These are phyloP conservation scores for Octopus sinensis DNA, from an alignment of 1,140 invertebrate species.

Conservation along the genomic window DNA sequence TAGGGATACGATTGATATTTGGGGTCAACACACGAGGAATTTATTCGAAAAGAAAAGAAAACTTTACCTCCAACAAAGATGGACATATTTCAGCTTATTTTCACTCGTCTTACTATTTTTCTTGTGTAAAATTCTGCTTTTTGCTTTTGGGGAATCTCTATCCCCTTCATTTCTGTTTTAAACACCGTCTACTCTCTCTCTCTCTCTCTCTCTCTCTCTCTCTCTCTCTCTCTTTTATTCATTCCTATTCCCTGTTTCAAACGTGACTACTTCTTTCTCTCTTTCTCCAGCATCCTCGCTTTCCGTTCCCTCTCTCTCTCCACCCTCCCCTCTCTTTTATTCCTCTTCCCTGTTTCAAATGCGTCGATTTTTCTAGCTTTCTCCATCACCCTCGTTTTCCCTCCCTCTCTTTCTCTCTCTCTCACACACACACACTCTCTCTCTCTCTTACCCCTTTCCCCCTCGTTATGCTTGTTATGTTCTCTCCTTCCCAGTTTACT, in stretches of 20 bases:
- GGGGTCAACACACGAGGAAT: too few species aligned
- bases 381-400: slow-evolving; percentile 15
- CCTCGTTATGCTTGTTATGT: too few species aligned
- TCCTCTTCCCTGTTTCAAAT: slow-evolving; percentile 53
- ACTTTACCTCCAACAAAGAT: too few species aligned
- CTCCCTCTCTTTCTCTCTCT: slow-evolving; percentile 16
- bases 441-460: neutral
- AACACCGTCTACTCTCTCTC: neutral
- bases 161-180: neutral
- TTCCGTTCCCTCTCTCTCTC: slow-evolving; percentile 24
- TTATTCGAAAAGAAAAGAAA: too few species aligned
- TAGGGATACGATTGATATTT: too few species aligned
- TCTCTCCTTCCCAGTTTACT: too few species aligned
- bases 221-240: slow-evolving; percentile 34
- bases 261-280: slow-evolving; percentile 62
- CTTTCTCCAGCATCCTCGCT: slow-evolving; percentile 18
- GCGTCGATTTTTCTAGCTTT: slow-evolving; percentile 34
- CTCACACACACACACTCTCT: neutral
- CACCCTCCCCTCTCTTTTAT: slow-evolving; percentile 27
- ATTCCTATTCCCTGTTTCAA: neutral
- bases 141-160: neutral
- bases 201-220: slow-evolving; percentile 28
- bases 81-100: too few species aligned
- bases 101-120: neutral
- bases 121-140: neutral